phyloP scores from a whole-genome alignment of 2,113 vertebrate species.

The Lycaon pictus region DNA sequence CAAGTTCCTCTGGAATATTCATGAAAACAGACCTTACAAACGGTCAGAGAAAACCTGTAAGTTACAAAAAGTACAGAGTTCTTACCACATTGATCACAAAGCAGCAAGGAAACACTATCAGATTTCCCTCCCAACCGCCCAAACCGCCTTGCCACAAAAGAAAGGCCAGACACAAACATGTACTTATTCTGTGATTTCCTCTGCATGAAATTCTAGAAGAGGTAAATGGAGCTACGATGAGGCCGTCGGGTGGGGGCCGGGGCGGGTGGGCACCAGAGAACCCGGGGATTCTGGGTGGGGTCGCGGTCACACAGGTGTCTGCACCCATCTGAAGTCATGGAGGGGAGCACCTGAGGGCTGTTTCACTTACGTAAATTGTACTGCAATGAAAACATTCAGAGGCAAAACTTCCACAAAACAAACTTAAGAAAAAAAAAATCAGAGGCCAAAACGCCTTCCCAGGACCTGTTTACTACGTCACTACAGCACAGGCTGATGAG shows the following conservation, averaged over 20 bases:
- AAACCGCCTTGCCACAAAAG: neutral
- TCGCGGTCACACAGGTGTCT: neutral
- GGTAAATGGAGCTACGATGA: neutral
- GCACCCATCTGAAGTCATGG: neutral
- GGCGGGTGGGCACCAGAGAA: rapidly evolving
- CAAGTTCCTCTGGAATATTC: neutral
- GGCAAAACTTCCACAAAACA: rapidly evolving
- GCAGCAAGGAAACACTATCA: neutral
- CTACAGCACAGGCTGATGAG: neutral
- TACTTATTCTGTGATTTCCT: rapidly evolving
- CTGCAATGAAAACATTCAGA: neutral
- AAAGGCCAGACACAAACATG: neutral
- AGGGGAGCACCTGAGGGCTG: neutral
- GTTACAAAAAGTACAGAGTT: neutral
- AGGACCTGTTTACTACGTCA: rapidly evolving
- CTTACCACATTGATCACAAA: rapidly evolving
- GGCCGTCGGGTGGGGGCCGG: rapidly evolving
- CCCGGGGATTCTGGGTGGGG: rapidly evolving
- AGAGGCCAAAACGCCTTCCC: neutral
- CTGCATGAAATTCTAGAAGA: too few species aligned
- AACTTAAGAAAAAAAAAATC: neutral
- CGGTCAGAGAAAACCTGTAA: neutral
- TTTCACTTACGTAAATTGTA: rapidly evolving
- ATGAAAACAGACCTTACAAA: too few species aligned
- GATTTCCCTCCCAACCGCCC: neutral